A percentile compares a stretch with the other conserved stretches of the same genome.
Evolutionary conservation across 2,113 vertebrate genomes (phyloP).

Genomic region (Phrynocephalus versicolor): DNA sequence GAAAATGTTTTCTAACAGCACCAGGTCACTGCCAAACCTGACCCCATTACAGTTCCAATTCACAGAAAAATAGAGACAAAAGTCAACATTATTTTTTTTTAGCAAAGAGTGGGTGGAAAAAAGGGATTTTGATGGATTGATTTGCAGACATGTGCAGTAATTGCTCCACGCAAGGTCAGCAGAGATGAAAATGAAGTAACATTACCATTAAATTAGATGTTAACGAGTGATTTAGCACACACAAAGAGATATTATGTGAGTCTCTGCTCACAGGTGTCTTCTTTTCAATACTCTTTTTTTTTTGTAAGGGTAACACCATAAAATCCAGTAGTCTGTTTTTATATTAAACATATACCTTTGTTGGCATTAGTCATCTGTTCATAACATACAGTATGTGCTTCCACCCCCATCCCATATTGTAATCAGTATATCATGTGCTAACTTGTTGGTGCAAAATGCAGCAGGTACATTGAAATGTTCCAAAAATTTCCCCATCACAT

Average conservation of each 20-base stretch:
- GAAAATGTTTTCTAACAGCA: background rate
- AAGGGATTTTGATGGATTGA: slow-evolving; percentile 11
- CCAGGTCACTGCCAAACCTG: background rate
- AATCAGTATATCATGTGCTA: background rate
- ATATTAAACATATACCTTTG: background rate
- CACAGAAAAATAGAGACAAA: background rate
- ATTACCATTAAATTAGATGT: slow-evolving; percentile 1
- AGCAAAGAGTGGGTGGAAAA: background rate
- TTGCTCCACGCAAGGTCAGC: background rate
- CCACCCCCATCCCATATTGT: too few relatives aligned
- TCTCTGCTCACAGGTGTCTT: background rate
- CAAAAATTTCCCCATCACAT: background rate
- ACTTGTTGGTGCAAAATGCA: background rate
- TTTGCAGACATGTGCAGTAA: background rate
- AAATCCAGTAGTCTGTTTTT: background rate
- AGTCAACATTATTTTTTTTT: background rate
- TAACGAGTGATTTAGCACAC: background rate
- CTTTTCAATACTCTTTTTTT: slow-evolving; percentile 5
- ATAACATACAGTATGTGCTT: background rate
- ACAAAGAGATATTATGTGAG: accelerated
- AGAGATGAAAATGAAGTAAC: slow-evolving; percentile 16
- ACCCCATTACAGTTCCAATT: background rate
- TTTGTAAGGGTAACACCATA: background rate
- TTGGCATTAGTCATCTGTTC: background rate
- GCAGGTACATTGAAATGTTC: slow-evolving; percentile 1